Base-by-base conservation (phyloP, 1,140 invertebrate species). In the Aphelenchoides fujianensis region DNA sequence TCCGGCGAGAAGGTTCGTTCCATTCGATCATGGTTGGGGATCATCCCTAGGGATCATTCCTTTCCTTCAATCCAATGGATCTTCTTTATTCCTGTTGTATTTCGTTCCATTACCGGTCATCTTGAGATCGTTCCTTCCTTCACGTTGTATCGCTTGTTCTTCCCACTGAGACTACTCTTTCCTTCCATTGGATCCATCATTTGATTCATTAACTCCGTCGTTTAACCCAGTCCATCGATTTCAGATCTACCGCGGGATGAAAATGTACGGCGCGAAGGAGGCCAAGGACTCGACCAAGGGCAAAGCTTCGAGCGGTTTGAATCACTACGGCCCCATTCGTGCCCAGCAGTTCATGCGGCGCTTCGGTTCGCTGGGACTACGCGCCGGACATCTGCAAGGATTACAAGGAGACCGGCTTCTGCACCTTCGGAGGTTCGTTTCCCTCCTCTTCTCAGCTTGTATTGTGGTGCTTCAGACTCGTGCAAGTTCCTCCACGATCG, bases 351-450 rank as follows among this genome's bases (percentile, higher is more conserved):
- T 97, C 88, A 86, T 98, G 0, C 88, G 94, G n/a, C 77, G 91
- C 93, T 5, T 97, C 95, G 1, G 94, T 98, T 2, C 87, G 97
- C 85, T 98, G 96, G 96, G 97, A 99, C 85, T 99, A 98, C 86
- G 95, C 97, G 83, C 97, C 96, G 0, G 95, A 98, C 85, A 95
- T 98, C 77, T 99, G 97, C 86, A 99, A 99, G 87, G 97, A 99
- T 87, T 99, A 95, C 82, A 99, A 99, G 85, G 97, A 99, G 86
- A 99, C 97, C 32, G 97, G 96, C 2, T 98, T 94, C 86, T 98
- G 96, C 89, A 95, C 95, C 2, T 98, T 98, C 88, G 96, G 96
- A 85, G 92, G 91, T 91, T 74, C 63, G 28, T 66, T 66, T 16
- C n/a, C 37, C n/a, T 35, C n/a, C 0, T 41, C 12, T 66, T 35